phyloP scores from a whole-genome alignment of 2,888 invertebrate species.

The Lissonota sp. region DNA sequence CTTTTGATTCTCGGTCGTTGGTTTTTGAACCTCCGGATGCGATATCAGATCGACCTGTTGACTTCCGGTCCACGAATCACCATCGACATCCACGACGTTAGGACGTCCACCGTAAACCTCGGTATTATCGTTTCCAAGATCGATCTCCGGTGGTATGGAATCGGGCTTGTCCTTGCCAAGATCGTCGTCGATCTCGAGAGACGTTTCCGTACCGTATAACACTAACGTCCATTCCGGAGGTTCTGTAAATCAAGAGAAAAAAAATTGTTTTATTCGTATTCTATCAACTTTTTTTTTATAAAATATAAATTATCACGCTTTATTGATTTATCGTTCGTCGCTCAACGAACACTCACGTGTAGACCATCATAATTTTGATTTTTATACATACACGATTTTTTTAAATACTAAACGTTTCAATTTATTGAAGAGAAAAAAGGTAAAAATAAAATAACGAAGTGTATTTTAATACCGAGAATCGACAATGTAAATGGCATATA shows the following conservation, averaged over 20 bases:
- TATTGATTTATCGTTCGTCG: constrained; percentile 3
- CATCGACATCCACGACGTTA: constrained; percentile 76
- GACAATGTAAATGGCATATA: background rate
- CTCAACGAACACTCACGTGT: constrained; percentile 20
- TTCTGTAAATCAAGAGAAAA: constrained; percentile 73
- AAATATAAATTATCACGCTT: constrained; percentile 39
- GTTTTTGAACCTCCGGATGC: constrained; percentile 79
- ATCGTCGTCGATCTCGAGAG: constrained; percentile 81
- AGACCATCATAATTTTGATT: constrained; percentile 40
- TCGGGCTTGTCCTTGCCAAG: constrained; percentile 75
- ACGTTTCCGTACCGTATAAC: constrained; percentile 91
- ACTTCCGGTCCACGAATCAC: constrained; percentile 79
- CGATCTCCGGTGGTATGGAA: constrained; percentile 65
- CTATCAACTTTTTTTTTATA: background rate
- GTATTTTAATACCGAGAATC: constrained; percentile 69
- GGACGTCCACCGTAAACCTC: constrained; percentile 68
- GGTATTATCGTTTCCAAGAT: constrained; percentile 67
- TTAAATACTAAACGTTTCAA: constrained; percentile 47
- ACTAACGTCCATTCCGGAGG: constrained; percentile 92
- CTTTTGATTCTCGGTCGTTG: constrained; percentile 80
- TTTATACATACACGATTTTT: constrained; percentile 46
- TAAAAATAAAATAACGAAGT: constrained; percentile 61
- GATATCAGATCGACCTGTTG: constrained; percentile 79
- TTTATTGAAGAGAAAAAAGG: constrained; percentile 36
- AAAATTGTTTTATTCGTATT: constrained; percentile 7